Base-by-base conservation (phyloP, 2,797 vertebrate species). In the Molossus molossus region DNA sequence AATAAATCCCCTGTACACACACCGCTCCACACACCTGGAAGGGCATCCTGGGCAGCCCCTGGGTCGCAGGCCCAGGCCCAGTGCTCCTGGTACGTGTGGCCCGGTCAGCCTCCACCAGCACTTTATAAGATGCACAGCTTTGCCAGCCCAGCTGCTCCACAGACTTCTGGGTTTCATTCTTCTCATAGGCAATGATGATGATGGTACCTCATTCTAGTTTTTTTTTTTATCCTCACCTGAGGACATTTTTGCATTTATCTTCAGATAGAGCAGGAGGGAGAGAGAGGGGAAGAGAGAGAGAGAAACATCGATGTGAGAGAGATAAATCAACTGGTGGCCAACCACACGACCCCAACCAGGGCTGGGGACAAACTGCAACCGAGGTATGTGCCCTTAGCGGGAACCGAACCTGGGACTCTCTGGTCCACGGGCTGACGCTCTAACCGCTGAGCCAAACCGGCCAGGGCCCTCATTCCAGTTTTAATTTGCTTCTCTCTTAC, bases 121-220 rank as follows among this genome's bases (percentile, higher is more conserved):
- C 33, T 20, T 50, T 17, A 20, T 6, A 73, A 29, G 23, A 48
- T 2, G 33, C 27, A 1, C 0, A 1, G 58, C 25, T 25, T 25
- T 11, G 50, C 67, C 58, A 40, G 40, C 67, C 75, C 8, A 1
- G 45, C 40, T n/a, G 62, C 55, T 12, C 25, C 40, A 6, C 64
- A 45, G 57, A 12, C 40, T 27, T 64, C 18, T 6, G 5, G 48
- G 11, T 9, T 73, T 23, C 0, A 21, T 55, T 15, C 50, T 57
- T 37, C 62, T 40, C 62, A 58, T 14, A 0, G 79, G 33, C 21
- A 58, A 37, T 2, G 0, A 0, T 2, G 65, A 37, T 2, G 0
- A 0, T 3, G 50, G 53, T 6, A 8, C 27, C 69, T n/a, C 33
- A 0, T 27, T 33, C 33, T 14, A 13, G 75, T 33, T 77, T 45